Conservation (phyloP, 2,113 vertebrate species). For the Elgaria multicarinata region DNA sequence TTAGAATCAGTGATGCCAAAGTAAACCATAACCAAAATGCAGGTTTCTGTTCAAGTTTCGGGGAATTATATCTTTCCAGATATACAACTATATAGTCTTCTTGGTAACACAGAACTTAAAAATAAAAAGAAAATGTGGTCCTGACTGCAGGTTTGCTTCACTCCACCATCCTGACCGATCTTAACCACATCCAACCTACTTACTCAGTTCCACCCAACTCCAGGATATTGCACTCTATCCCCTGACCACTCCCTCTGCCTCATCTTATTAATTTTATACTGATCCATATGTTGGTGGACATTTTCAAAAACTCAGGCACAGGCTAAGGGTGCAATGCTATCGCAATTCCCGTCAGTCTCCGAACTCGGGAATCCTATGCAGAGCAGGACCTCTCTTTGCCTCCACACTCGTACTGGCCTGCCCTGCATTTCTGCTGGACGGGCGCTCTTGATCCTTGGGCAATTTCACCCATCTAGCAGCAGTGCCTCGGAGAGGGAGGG, state of each 20-base stretch:
- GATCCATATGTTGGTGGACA: neutral
- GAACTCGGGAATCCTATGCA: too few species aligned
- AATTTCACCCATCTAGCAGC: too few species aligned
- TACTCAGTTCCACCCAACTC: neutral
- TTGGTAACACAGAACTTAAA: neutral
- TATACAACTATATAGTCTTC: neutral
- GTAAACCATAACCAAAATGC: neutral
- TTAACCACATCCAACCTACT: neutral
- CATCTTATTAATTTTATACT: neutral
- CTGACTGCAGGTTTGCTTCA: neutral
- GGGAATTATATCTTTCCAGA: neutral
- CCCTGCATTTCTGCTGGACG: too few species aligned
- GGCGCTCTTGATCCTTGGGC: too few species aligned
- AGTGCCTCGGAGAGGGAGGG: too few species aligned
- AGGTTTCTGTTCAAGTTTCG: neutral
- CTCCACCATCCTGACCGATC: neutral
- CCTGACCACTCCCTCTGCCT: too few species aligned
- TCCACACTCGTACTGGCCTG: too few species aligned
- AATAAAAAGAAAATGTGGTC: neutral
- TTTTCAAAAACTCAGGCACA: neutral
- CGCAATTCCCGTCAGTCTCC: too few species aligned
- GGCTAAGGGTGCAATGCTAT: too few species aligned
- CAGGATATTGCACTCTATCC: neutral
- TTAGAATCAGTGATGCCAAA: neutral
- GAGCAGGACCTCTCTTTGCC: too few species aligned